Base-by-base conservation (phyloP, 2,113 vertebrate species). In the Capra hircus region DNA sequence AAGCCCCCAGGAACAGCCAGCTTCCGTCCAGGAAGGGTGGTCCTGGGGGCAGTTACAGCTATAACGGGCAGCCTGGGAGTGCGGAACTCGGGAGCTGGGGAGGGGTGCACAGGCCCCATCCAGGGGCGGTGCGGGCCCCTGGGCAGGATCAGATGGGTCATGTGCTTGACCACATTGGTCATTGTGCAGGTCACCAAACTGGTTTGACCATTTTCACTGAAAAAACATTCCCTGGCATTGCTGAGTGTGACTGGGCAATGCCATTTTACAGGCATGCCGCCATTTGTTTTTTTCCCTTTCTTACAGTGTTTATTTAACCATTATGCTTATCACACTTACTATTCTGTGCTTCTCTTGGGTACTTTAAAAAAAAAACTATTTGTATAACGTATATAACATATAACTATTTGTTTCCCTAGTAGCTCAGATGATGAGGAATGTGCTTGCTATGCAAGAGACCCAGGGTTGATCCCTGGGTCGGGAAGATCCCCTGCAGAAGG, bases 121-220 rank as follows among this genome's bases (percentile, higher is more conserved):
- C 36, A 30, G 36, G 52, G 55, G 3, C 0, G 12, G 16, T 13
- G 16, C n/a, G 30, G 25, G 5, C 5, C 30, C 45, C 17, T 23
- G n/a, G 85, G 59, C 3, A 3, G 30, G 43, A 88, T 60, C 3
- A 12, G 23, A 40, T 4, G 30, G 55, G 30, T 28, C 6, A 14
- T 13, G 4, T 3, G 40, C 71, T 91, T 11, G 50, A 80, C 52
- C 28, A 36, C 2, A 4, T 40, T 23, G 50, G 25, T 50, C 80
- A 59, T 59, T 86, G 33, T 9, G 71, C 33, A 23, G 53, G 53
- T 91, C 45, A 78, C 16, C 74, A 89, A 80, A 48, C 10, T 50
- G 16, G 9, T 16, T 86, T 88, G 60, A 36, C 52, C 16, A 33
- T 88, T 92, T 88, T 90, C n/a, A 93, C 33, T 45, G 57, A 81